A percentile compares a stretch with the other conserved stretches of the same genome.
Conservation (phyloP, 2,113 vertebrate species). For the Rhizomys pruinosus region DNA sequence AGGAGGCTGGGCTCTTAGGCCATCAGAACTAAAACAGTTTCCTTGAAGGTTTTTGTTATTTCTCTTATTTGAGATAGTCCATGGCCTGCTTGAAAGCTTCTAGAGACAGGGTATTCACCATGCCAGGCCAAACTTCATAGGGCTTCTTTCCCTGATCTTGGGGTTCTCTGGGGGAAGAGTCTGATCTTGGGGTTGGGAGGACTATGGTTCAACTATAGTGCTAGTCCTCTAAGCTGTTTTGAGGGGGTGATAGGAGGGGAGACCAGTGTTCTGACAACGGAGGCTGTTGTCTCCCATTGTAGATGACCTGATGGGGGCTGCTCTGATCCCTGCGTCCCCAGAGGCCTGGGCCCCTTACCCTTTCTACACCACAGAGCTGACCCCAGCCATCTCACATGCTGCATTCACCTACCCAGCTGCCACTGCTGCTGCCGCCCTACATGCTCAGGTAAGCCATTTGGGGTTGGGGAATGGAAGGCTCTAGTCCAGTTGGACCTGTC, state of each 20-base stretch:
- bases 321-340: slow-evolving; percentile 96
- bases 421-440: slow-evolving; percentile 94
- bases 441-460: slow-evolving; percentile 93
- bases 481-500: neutral
- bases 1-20: neutral
- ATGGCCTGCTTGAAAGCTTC: neutral
- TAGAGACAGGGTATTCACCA: neutral
- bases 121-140: neutral
- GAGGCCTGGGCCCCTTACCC: slow-evolving; percentile 98
- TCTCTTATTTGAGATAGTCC: neutral
- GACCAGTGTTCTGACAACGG: neutral
- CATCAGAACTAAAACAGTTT: neutral
- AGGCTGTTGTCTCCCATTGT: slow-evolving; percentile 59
- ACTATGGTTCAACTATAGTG: neutral
- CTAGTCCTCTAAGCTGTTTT: neutral
- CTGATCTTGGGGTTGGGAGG: neutral
- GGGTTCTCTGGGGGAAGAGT: neutral
- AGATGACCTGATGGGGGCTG: slow-evolving; percentile 98
- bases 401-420: slow-evolving; percentile 96
- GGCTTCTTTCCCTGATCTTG: neutral
- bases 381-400: slow-evolving; percentile 95
- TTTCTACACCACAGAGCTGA: slow-evolving; percentile 96
- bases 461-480: neutral
- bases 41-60: neutral
- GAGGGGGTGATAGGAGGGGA: neutral